Percentiles rank a stretch among this genome's conserved stretches.
phyloP scores from a whole-genome alignment of 2,113 vertebrate species.

The Saguinus imperator region DNA sequence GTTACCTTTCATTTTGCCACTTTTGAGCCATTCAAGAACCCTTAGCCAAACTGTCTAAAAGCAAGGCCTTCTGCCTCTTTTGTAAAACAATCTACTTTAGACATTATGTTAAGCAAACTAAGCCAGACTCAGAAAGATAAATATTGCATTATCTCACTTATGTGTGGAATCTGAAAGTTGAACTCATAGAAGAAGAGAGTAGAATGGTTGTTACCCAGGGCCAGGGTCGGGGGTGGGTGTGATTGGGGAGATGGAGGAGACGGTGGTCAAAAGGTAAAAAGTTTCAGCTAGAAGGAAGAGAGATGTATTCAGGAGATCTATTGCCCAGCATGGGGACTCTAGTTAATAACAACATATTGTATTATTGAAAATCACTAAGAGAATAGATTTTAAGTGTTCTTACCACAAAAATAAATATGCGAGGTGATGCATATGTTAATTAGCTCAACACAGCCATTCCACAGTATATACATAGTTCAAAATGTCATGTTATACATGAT shows the following conservation, averaged over 20 bases:
- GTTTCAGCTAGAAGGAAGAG: not conserved
- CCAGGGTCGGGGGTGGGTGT: not conserved
- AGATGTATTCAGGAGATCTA: not conserved
- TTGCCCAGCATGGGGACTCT: not conserved
- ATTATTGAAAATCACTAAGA: not conserved
- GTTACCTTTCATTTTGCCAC: not conserved
- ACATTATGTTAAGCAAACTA: not conserved
- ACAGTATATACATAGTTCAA: not conserved
- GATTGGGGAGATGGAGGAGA: not conserved
- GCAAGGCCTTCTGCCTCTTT: not conserved
- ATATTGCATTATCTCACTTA: not conserved
- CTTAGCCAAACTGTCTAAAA: not conserved
- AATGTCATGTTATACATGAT: not conserved
- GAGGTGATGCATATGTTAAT: not conserved
- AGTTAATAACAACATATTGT: not conserved
- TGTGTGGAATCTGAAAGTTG: not conserved
- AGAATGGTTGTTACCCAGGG: not conserved
- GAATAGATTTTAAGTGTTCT: not conserved
- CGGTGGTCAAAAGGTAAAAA: not conserved
- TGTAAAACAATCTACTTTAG: conserved; percentile 15
- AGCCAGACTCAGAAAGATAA: not conserved
- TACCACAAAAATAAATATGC: not conserved
- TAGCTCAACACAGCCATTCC: not conserved
- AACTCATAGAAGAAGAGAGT: not conserved
- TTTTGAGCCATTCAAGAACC: conserved; percentile 31